These are phyloP conservation scores for Athetis lepigone DNA, from an alignment of 2,888 invertebrate genomes.

Conservation along the genomic window DNA sequence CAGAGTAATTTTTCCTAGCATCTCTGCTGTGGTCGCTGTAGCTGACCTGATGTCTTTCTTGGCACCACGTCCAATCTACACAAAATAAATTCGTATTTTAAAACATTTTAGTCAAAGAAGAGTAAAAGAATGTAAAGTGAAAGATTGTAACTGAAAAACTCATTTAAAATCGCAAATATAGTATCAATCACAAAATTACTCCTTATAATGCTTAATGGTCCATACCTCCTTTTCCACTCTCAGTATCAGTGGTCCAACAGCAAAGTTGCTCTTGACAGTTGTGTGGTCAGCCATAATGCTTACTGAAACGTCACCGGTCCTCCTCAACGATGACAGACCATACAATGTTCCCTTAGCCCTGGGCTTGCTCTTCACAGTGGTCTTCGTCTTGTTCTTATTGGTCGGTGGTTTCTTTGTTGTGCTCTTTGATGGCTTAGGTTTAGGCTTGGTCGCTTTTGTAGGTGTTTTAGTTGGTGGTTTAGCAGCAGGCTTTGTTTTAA, in stretches of 20 bases:
- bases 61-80: constrained; percentile 93
- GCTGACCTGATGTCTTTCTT: constrained; percentile 96
- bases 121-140: too few species aligned
- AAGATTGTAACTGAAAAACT: too few species aligned
- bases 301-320: constrained; percentile 95
- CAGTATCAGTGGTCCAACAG: constrained; percentile 94
- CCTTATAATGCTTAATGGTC: too few species aligned
- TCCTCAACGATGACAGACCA: constrained; percentile 94
- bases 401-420: constrained; percentile 82
- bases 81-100: constrained; percentile 34
- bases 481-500: constrained; percentile 64
- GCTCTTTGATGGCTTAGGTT: constrained; percentile 72
- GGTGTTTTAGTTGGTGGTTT: constrained; percentile 71
- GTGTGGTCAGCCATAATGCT: constrained; percentile 95
- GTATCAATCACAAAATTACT: too few species aligned
- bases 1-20: constrained; percentile 95
- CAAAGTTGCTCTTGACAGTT: constrained; percentile 95
- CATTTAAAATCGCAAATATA: too few species aligned
- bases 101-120: neutral
- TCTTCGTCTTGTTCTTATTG: constrained; percentile 80
- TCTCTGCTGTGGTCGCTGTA: constrained; percentile 96
- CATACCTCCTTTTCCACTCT: constrained; percentile 94
- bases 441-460: constrained; percentile 65
- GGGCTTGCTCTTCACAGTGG: constrained; percentile 88
- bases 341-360: constrained; percentile 95